These are phyloP conservation scores for Psylliodes chrysocephalus DNA, from an alignment of 2,888 invertebrate genomes.

Conservation along the genomic window DNA sequence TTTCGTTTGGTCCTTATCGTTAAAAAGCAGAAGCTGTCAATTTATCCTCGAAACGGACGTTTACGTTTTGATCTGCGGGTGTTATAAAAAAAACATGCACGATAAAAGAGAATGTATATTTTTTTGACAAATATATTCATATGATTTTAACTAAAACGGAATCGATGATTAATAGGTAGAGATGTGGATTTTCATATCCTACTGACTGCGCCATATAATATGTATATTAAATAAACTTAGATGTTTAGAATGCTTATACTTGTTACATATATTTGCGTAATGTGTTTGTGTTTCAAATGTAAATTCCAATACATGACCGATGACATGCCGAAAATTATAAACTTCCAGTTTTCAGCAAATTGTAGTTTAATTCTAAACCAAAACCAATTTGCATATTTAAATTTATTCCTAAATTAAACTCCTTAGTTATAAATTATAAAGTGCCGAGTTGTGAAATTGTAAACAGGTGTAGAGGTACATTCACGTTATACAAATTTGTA, in stretches of 20 bases:
- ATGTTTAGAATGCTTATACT: no score
- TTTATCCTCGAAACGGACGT: conserved; percentile 49
- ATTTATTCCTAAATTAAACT: conserved; percentile 33
- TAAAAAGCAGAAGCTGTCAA: conserved; percentile 49
- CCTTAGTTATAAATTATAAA: conserved; percentile 34
- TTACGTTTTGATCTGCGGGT: conserved; percentile 39
- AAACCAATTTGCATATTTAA: conserved; percentile 30
- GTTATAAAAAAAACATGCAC: conserved; percentile 27
- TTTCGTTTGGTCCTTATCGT: conserved; percentile 47
- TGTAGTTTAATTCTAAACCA: conserved; percentile 15
- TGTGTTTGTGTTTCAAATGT: no score
- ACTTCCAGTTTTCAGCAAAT: no score
- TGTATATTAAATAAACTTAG: no score
- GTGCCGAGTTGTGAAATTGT: conserved; percentile 32
- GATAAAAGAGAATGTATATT: conserved; percentile 2
- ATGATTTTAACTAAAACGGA: background rate
- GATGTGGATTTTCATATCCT: no score
- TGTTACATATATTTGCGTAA: no score
- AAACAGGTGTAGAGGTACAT: conserved; percentile 29
- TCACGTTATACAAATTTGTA: conserved; percentile 29
- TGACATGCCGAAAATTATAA: no score
- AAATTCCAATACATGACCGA: no score
- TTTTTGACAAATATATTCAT: background rate
- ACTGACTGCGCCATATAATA: no score
- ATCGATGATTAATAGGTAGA: no score